These are phyloP conservation scores for Cercopithecus hamlyni DNA, from an alignment of 2,797 vertebrate genomes.

Conservation along the genomic window DNA sequence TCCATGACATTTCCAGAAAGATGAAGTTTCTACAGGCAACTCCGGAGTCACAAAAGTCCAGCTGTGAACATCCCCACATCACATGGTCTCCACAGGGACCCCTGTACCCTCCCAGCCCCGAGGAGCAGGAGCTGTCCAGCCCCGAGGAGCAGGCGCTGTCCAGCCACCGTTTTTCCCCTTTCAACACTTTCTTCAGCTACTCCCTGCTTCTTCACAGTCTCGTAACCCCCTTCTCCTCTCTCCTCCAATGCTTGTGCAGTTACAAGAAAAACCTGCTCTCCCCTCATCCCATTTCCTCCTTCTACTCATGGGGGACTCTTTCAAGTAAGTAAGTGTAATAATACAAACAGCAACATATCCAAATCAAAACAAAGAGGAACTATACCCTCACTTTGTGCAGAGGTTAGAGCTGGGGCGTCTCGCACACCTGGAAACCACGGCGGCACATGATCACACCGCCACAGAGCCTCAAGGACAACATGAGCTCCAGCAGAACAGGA, in stretches of 20 bases:
- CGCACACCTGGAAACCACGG: accelerated
- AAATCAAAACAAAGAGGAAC: neutral
- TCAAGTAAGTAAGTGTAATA: neutral
- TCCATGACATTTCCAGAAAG: neutral
- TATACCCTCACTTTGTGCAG: accelerated
- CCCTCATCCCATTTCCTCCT: neutral
- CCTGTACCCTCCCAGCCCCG: neutral
- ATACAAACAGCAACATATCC: neutral
- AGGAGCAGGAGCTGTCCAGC: neutral
- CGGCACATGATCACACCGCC: accelerated
- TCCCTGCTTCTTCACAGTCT: neutral
- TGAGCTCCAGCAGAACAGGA: neutral
- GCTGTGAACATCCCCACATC: accelerated
- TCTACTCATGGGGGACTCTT: neutral
- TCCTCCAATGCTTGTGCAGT: accelerated
- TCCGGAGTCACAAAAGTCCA: neutral
- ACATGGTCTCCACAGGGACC: neutral
- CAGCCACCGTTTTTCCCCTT: neutral
- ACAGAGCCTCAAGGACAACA: too few relatives aligned
- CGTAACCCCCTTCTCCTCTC: too few relatives aligned
- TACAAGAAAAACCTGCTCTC: neutral
- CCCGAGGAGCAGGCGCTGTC: neutral
- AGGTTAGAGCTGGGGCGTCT: neutral
- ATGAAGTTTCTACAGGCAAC: neutral
- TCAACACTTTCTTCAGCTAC: neutral